Evolutionary conservation across 2,797 vertebrate genomes (phyloP).

Genomic region (Anolis apletophallus): DNA sequence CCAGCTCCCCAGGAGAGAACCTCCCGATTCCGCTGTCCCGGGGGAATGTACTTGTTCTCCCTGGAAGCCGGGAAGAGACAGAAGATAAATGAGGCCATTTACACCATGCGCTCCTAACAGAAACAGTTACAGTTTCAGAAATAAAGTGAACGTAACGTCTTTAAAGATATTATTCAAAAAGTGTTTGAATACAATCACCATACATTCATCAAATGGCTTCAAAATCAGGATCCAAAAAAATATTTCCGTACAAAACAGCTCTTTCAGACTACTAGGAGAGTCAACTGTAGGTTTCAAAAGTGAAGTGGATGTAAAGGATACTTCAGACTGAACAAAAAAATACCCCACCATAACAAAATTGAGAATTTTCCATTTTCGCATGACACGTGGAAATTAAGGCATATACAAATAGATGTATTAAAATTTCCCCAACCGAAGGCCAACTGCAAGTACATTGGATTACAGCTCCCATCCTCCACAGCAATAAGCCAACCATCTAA

Average conservation of each 20-base stretch:
- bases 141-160: background rate
- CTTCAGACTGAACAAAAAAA: no score
- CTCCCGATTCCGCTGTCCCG: slow-evolving; percentile 95
- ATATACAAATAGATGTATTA: background rate
- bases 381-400: background rate
- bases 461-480: background rate
- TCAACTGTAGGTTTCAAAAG: background rate
- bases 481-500: background rate
- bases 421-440: background rate
- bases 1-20: slow-evolving; percentile 93
- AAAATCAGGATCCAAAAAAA: background rate
- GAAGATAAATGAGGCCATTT: background rate
- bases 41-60: slow-evolving; percentile 98
- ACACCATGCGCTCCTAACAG: background rate
- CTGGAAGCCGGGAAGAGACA: slow-evolving; percentile 75
- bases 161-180: background rate
- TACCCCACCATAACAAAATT: background rate
- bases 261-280: background rate
- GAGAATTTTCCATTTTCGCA: background rate
- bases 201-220: background rate
- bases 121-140: background rate
- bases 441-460: no score
- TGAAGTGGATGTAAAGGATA: background rate
- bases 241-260: background rate
- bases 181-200: background rate